These are phyloP conservation scores for Archilochus colubris DNA, from an alignment of 2,113 vertebrate genomes.

Conservation along the genomic window DNA sequence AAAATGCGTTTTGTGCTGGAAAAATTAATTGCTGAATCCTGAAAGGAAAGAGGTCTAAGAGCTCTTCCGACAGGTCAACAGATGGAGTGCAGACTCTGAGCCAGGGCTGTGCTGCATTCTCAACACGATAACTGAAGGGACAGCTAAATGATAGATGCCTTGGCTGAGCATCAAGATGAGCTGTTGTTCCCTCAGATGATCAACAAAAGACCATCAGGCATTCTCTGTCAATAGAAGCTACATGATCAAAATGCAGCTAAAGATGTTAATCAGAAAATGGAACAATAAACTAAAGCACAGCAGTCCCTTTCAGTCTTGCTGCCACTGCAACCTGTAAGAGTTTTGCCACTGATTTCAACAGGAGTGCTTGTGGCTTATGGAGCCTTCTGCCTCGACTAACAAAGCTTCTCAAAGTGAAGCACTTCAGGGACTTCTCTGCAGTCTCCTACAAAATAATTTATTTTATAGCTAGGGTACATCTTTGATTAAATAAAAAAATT, in stretches of 20 bases:
- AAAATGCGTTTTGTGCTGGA: background rate
- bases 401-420: background rate
- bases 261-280: slow-evolving; percentile 51
- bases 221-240: background rate
- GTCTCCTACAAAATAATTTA: background rate
- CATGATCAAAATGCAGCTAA: slow-evolving; percentile 12
- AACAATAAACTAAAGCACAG: background rate
- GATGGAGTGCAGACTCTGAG: background rate
- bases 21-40: background rate
- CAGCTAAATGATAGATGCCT: background rate
- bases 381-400: background rate
- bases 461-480: background rate
- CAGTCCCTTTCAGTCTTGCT: background rate
- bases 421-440: background rate
- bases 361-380: background rate
- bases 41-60: background rate
- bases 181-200: slow-evolving; percentile 32
- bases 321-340: background rate
- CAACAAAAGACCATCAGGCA: slow-evolving; percentile 4
- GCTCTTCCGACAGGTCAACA: background rate
- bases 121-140: background rate
- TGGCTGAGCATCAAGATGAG: slow-evolving; percentile 36
- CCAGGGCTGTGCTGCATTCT: background rate
- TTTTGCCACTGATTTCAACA: background rate
- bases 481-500: background rate